These are phyloP conservation scores for Caradrina kadenii DNA, from an alignment of 2,888 invertebrate species.

Conservation along the genomic window DNA sequence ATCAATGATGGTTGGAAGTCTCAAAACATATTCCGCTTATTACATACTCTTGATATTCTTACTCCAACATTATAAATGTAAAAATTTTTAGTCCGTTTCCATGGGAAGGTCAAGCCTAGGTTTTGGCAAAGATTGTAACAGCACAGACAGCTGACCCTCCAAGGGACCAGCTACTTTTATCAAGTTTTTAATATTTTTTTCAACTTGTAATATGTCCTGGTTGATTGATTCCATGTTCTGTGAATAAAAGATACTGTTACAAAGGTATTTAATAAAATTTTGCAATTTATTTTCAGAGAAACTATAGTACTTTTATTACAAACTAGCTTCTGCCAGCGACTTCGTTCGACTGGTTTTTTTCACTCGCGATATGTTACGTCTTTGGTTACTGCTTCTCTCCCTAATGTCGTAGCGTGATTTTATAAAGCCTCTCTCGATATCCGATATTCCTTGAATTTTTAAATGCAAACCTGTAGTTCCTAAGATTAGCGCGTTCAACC, in stretches of 20 bases:
- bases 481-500: too few relatives aligned
- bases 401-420: too few relatives aligned
- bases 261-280: not conserved
- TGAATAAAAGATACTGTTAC: slow-evolving; percentile 49
- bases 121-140: slow-evolving; percentile 81
- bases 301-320: too few relatives aligned
- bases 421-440: too few relatives aligned
- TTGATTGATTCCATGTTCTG: slow-evolving; percentile 86
- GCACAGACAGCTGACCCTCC: slow-evolving; percentile 78
- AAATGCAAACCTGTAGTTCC: too few relatives aligned
- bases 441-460: too few relatives aligned
- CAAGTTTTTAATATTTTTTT: slow-evolving; percentile 81
- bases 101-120: slow-evolving; percentile 73
- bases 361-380: too few relatives aligned
- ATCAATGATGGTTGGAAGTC: not conserved
- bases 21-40: not conserved
- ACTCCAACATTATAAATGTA: not conserved
- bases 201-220: slow-evolving; percentile 82
- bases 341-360: too few relatives aligned
- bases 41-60: not conserved
- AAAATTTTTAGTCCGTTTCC: slow-evolving; percentile 76
- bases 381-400: too few relatives aligned
- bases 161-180: slow-evolving; percentile 79
- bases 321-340: too few relatives aligned
- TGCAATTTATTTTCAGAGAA: not conserved